Evolutionary conservation across 2,888 invertebrate species (phyloP).

Genomic region (Eupithecia vulgata): DNA sequence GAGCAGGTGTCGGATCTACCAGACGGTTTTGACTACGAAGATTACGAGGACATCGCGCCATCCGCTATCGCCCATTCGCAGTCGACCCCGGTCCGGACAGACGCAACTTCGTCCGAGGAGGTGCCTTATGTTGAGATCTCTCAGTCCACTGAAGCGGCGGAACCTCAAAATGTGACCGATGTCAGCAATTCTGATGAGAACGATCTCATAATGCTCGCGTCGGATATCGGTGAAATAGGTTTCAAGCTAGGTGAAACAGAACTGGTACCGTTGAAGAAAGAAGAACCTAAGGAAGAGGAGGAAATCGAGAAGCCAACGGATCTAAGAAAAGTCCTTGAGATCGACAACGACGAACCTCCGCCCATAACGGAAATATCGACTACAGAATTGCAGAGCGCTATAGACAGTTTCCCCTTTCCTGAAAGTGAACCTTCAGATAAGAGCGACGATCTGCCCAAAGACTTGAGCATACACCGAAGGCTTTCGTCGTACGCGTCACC

Average conservation of each 20-base stretch:
- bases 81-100: constrained; percentile 49
- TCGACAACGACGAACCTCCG: constrained; percentile 17
- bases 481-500: constrained; percentile 75
- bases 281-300: constrained; percentile 5
- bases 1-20: constrained; percentile 69
- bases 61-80: constrained; percentile 40
- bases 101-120: constrained; percentile 52
- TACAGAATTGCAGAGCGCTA: background rate
- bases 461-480: constrained; percentile 84
- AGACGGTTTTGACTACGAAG: constrained; percentile 56
- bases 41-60: constrained; percentile 52
- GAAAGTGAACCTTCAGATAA: constrained; percentile 50
- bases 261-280: constrained; percentile 8
- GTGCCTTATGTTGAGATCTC: constrained; percentile 24
- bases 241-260: constrained; percentile 21
- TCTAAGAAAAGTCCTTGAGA: constrained; percentile 17
- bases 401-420: constrained; percentile 7
- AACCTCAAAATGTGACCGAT: background rate
- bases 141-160: constrained; percentile 33
- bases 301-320: constrained; percentile 26
- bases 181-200: constrained; percentile 19
- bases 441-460: constrained; percentile 84
- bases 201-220: constrained; percentile 21
- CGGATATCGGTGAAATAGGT: constrained; percentile 13
- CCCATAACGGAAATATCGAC: constrained; percentile 4